Base-by-base conservation (phyloP, 1,140 invertebrate species). In the Anagrus nilaparvatae region DNA sequence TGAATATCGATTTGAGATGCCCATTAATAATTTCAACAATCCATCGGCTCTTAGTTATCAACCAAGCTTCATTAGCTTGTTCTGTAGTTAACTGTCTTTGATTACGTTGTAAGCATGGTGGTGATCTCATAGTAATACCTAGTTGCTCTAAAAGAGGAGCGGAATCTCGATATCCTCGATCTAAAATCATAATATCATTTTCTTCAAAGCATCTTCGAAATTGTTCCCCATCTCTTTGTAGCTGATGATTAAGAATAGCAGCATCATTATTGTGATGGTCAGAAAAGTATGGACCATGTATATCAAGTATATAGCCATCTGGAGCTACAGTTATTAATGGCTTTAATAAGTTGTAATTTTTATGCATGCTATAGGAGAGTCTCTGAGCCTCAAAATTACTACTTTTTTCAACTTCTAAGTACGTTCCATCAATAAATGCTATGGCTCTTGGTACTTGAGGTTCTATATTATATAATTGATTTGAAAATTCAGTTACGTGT, bases 241-340 rank as follows among this genome's bases (percentile, higher is more conserved):
- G 43, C 13, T 40, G 29, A 37, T 43, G 24, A 10, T 23, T 24
- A 2, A 52, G 19, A 10, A 54, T 48, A 5, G 25, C 14, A 17
- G 53, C 48, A 31, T 52, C 48, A 27, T 55, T 55, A 23, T 55
- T 46, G n/a, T n/a, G n/a, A n/a, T n/a, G n/a, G n/a, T n/a, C n/a
- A n/a, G n/a, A n/a, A n/a, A n/a, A n/a, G n/a, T n/a, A n/a, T n/a
- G n/a, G n/a, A n/a, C n/a, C n/a, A n/a, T n/a, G n/a, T n/a, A n/a
- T n/a, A n/a, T n/a, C n/a, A n/a, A n/a, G n/a, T n/a, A n/a, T n/a
- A n/a, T n/a, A n/a, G n/a, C n/a, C n/a, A n/a, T n/a, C n/a, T n/a
- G n/a, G n/a, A n/a, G n/a, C n/a, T n/a, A n/a, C n/a, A n/a, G n/a
- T n/a, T n/a, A n/a, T n/a, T n/a, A n/a, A n/a, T n/a, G n/a, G n/a